Percentiles rank a stretch among this genome's conserved stretches.
These are phyloP conservation scores for Ornithorhynchus anatinus DNA, from an alignment of 2,113 vertebrate genomes.

Conservation along the genomic window DNA sequence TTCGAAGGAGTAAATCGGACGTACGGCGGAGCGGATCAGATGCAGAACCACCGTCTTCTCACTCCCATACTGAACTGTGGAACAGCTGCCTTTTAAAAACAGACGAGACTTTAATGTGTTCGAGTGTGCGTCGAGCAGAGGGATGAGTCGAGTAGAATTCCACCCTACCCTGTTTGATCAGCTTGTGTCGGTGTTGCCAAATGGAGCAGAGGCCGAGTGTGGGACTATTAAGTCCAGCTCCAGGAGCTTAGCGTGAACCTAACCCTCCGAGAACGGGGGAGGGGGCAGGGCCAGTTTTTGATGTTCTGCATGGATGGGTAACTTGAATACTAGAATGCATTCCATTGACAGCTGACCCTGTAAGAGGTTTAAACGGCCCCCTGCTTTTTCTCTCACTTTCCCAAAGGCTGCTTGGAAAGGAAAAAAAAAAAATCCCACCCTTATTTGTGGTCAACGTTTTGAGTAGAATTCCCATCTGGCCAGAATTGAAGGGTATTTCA, in stretches of 20 bases:
- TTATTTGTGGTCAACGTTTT: slow-evolving; percentile 32
- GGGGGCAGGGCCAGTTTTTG: slow-evolving; percentile 72
- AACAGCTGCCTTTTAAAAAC: neutral
- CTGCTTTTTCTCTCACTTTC: slow-evolving; percentile 34
- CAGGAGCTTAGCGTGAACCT: slow-evolving; percentile 30
- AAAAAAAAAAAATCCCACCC: slow-evolving; percentile 19
- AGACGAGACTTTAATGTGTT: neutral
- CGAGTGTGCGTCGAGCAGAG: neutral
- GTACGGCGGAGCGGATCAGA: no score
- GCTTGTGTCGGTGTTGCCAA: slow-evolving; percentile 34
- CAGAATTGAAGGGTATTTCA: slow-evolving; percentile 26
- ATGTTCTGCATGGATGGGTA: slow-evolving; percentile 78
- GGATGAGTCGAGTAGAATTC: neutral
- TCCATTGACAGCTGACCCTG: slow-evolving; percentile 74
- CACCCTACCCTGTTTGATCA: neutral
- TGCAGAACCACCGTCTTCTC: no score
- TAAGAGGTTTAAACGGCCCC: slow-evolving; percentile 65
- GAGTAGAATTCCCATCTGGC: slow-evolving; percentile 42
- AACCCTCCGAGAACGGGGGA: slow-evolving; percentile 59
- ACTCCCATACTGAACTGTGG: neutral
- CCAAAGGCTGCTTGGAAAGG: slow-evolving; percentile 22
- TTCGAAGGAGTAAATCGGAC: no score
- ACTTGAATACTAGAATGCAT: slow-evolving; percentile 74
- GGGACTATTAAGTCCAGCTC: slow-evolving; percentile 35
- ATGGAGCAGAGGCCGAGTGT: slow-evolving; percentile 50